Conservation (phyloP, 1,140 invertebrate genomes). For the Zaprionus vittiger region DNA sequence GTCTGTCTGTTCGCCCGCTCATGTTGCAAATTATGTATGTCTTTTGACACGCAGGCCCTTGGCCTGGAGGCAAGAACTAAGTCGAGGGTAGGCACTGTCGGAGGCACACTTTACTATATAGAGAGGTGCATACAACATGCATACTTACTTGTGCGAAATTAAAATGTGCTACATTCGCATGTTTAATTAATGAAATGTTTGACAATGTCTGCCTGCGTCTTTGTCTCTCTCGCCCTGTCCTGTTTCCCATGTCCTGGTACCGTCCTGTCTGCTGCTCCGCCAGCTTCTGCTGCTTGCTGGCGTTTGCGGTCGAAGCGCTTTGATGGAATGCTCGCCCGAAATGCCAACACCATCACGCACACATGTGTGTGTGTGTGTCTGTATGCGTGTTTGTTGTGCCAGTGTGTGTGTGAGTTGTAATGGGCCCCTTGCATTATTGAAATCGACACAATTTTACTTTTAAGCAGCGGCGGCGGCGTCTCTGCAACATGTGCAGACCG, state of each 20-base stretch:
- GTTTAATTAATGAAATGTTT: slow-evolving; percentile 82
- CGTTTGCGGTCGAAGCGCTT: slow-evolving; percentile 69
- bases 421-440: slow-evolving; percentile 80
- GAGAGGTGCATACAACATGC: slow-evolving; percentile 36
- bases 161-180: slow-evolving; percentile 79
- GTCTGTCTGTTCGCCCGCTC: slow-evolving; percentile 39
- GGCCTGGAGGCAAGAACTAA: slow-evolving; percentile 32
- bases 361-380: slow-evolving; percentile 45
- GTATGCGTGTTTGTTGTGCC: neutral
- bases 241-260: neutral
- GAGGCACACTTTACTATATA: slow-evolving; percentile 62
- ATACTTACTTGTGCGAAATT: slow-evolving; percentile 67
- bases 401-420: slow-evolving; percentile 52
- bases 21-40: slow-evolving; percentile 75
- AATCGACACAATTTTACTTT: slow-evolving; percentile 83
- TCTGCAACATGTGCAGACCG: slow-evolving; percentile 54
- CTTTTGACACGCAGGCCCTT: slow-evolving; percentile 72
- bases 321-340: slow-evolving; percentile 77
- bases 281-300: slow-evolving; percentile 26
- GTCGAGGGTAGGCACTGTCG: slow-evolving; percentile 58
- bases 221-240: neutral
- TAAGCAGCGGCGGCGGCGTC: slow-evolving; percentile 60
- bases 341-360: slow-evolving; percentile 71
- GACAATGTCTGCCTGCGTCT: slow-evolving; percentile 62
- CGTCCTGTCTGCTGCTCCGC: neutral